Percentiles rank a stretch among this genome's conserved stretches.
Evolutionary conservation across 1,140 invertebrate species (phyloP).

Genomic region (Cepaea nemoralis): DNA sequence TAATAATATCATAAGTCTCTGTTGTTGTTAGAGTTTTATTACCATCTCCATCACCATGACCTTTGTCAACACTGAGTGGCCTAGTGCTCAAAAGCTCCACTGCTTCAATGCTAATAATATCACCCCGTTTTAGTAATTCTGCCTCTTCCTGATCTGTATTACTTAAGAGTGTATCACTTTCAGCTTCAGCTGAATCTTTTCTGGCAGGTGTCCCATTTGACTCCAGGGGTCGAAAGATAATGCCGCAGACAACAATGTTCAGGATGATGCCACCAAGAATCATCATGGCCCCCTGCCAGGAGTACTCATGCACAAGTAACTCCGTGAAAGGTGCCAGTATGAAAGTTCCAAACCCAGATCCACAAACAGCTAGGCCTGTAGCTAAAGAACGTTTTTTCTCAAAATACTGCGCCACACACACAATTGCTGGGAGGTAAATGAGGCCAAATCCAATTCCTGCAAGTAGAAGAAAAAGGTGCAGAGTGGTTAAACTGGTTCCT

Average conservation of each 20-base stretch:
- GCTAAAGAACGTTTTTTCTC: too few species aligned
- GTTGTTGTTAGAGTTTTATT: background rate
- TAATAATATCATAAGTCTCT: constrained; percentile 18
- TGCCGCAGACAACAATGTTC: constrained; percentile 81
- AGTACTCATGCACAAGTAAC: constrained; percentile 60
- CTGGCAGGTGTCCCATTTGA: background rate
- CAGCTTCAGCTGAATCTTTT: background rate
- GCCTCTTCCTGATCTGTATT: background rate
- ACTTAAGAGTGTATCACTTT: background rate
- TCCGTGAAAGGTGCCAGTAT: constrained; percentile 64
- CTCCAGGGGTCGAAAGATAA: constrained; percentile 82
- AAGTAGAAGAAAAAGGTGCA: too few species aligned
- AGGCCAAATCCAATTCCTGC: too few species aligned
- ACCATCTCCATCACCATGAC: background rate
- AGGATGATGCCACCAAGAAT: constrained; percentile 85
- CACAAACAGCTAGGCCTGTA: constrained; percentile 76
- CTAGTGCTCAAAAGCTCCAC: background rate
- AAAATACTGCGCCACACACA: too few species aligned
- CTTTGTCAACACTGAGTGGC: background rate
- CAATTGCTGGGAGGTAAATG: too few species aligned
- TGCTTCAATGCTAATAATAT: background rate
- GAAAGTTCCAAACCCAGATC: constrained; percentile 68
- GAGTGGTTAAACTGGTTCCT: too few species aligned
- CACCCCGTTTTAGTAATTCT: background rate
- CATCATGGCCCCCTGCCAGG: constrained; percentile 77